Evolutionary conservation across 2,113 vertebrate species (phyloP).

Genomic region (Poeciliopsis occidentalis): DNA sequence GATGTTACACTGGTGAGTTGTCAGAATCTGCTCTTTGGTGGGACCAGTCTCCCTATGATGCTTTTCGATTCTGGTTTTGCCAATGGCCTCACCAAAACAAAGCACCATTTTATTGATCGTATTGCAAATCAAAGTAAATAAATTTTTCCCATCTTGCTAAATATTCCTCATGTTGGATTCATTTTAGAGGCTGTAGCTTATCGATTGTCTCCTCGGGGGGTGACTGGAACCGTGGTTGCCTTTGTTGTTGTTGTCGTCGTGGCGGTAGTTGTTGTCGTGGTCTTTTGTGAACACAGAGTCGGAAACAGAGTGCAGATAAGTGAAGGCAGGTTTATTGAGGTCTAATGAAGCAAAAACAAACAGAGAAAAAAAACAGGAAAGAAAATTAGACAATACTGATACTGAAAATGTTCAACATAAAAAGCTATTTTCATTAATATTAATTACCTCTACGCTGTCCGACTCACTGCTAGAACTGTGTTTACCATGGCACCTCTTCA

Average conservation of each 20-base stretch:
- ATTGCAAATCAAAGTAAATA: background rate
- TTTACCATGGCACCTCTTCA: slow-evolving; percentile 38
- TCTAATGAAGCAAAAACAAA: background rate
- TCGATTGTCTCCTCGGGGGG: slow-evolving; percentile 50
- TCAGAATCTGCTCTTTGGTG: slow-evolving; percentile 46
- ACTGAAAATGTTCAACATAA: background rate
- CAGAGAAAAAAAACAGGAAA: background rate
- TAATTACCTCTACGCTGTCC: slow-evolving; percentile 52
- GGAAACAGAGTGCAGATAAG: slow-evolving; percentile 45
- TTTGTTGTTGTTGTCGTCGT: background rate
- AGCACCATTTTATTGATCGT: background rate
- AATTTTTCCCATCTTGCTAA: background rate
- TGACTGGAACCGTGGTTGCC: background rate
- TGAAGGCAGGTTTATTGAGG: background rate
- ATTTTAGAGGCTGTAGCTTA: slow-evolving; percentile 17
- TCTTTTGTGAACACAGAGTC: slow-evolving; percentile 14
- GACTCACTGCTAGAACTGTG: slow-evolving; percentile 43
- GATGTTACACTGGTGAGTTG: slow-evolving; percentile 42
- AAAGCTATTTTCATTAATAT: background rate
- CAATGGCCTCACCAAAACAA: background rate
- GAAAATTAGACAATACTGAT: background rate
- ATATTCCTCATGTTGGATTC: background rate
- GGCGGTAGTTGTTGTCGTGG: background rate
- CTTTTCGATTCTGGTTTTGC: slow-evolving; percentile 1
- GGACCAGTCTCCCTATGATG: background rate